phyloP scores from a whole-genome alignment of 2,888 invertebrate genomes.

The Pseudococcus viburni region DNA sequence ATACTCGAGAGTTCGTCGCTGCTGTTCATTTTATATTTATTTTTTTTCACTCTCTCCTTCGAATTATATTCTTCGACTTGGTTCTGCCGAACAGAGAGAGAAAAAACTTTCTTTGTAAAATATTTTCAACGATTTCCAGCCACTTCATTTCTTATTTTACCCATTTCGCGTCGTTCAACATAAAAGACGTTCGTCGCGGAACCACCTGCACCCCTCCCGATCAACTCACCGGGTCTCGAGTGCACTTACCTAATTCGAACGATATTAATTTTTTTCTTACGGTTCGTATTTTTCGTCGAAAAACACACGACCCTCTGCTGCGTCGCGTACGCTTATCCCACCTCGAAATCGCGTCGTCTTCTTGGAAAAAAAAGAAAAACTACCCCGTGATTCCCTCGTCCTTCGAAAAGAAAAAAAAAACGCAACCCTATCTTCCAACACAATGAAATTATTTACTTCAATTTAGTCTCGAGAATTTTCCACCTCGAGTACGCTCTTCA shows the following conservation, averaged over 20 bases:
- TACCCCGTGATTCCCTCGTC: neutral
- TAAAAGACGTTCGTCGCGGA: constrained; percentile 8
- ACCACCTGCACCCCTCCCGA: neutral
- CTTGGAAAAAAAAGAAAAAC: neutral
- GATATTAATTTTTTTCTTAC: constrained; percentile 39
- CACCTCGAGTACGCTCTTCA: constrained; percentile 31
- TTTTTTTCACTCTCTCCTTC: constrained; percentile 1
- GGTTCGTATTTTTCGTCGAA: neutral
- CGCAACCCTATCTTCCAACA: neutral
- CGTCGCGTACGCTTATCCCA: neutral
- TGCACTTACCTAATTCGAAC: constrained; percentile 41
- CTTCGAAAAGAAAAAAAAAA: too few species aligned
- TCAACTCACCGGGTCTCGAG: neutral
- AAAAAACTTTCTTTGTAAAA: constrained; percentile 38
- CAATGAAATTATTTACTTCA: constrained; percentile 43
- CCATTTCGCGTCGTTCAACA: constrained; percentile 29
- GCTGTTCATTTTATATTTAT: constrained; percentile 39
- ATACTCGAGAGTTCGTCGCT: constrained; percentile 23
- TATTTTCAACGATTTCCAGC: constrained; percentile 37
- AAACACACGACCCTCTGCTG: neutral
- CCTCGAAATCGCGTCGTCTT: neutral
- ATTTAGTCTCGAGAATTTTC: constrained; percentile 44
- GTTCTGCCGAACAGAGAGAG: neutral
- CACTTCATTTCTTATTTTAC: constrained; percentile 42
- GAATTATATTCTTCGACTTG: neutral